Percentiles rank a stretch among this genome's conserved stretches.
These are phyloP conservation scores for Hydrozoanthus tunicans DNA, from an alignment of 64 coral and sea anemone genomes.

Conservation along the genomic window DNA sequence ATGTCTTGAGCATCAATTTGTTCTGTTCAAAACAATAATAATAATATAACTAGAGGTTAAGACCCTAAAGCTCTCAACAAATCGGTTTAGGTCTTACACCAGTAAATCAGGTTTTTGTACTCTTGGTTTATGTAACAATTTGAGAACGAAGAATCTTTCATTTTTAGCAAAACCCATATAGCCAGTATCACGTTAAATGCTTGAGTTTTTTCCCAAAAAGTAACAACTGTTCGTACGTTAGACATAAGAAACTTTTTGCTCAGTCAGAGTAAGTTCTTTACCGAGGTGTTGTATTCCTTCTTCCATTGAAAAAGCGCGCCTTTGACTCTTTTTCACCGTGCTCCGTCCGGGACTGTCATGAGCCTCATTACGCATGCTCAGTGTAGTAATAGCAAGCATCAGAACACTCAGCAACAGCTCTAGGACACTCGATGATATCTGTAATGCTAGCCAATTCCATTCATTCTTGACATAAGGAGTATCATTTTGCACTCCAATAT, in stretches of 20 bases:
- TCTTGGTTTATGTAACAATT: no score
- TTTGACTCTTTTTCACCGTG: neutral
- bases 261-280: neutral
- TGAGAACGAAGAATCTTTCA: no score
- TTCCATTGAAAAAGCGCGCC: neutral
- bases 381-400: conserved; percentile 33
- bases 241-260: neutral
- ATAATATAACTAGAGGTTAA: no score
- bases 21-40: no score
- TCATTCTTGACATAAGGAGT: neutral
- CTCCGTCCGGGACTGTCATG: neutral
- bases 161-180: no score
- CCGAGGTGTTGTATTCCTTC: neutral
- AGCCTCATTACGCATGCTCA: conserved; percentile 20
- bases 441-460: conserved; percentile 25
- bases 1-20: no score
- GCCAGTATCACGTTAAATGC: no score
- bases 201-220: neutral
- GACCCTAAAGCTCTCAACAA: no score
- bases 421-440: neutral
- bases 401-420: conserved; percentile 30
- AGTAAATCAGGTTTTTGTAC: no score
- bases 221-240: neutral
- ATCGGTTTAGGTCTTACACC: no score
- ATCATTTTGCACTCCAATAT: neutral